Conservation (phyloP, 1,140 invertebrate species). For the Drosophila azteca region DNA sequence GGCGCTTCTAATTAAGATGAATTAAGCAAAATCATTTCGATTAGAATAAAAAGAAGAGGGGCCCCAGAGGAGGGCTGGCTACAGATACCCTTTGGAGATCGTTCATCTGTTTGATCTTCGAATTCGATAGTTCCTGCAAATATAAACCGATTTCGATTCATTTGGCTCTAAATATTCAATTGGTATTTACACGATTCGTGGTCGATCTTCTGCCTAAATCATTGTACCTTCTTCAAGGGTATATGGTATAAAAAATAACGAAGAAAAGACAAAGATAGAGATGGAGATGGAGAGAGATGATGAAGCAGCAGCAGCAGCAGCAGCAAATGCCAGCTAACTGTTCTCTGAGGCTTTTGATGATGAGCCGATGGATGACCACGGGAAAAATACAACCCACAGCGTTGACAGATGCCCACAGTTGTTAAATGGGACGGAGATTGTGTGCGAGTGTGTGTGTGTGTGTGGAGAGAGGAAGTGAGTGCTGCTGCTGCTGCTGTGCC, state of each 20-base stretch:
- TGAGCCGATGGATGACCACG: slow-evolving; percentile 58
- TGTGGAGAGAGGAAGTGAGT: slow-evolving; percentile 1
- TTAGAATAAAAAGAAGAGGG: slow-evolving; percentile 55
- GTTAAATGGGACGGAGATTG: slow-evolving; percentile 5
- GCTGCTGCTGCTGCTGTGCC: neutral
- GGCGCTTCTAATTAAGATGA: slow-evolving; percentile 78
- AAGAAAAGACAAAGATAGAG: neutral
- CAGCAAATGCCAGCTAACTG: slow-evolving; percentile 54
- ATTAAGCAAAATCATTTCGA: slow-evolving; percentile 83
- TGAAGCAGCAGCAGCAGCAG: slow-evolving; percentile 12
- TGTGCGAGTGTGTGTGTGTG: no score
- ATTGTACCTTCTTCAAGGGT: no score
- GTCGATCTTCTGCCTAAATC: no score
- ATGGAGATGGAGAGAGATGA: slow-evolving; percentile 20
- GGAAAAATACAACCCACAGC: slow-evolving; percentile 15
- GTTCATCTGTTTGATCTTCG: no score
- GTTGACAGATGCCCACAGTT: slow-evolving; percentile 31
- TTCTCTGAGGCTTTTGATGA: slow-evolving; percentile 72
- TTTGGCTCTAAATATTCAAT: no score
- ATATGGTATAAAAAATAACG: neutral
- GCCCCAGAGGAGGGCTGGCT: neutral
- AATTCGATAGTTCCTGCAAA: no score
- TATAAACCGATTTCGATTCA: no score
- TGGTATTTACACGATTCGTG: no score
- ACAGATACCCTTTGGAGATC: no score